Conservation (phyloP, 1,140 invertebrate species). For the Trachymyrmex cornetzi region DNA sequence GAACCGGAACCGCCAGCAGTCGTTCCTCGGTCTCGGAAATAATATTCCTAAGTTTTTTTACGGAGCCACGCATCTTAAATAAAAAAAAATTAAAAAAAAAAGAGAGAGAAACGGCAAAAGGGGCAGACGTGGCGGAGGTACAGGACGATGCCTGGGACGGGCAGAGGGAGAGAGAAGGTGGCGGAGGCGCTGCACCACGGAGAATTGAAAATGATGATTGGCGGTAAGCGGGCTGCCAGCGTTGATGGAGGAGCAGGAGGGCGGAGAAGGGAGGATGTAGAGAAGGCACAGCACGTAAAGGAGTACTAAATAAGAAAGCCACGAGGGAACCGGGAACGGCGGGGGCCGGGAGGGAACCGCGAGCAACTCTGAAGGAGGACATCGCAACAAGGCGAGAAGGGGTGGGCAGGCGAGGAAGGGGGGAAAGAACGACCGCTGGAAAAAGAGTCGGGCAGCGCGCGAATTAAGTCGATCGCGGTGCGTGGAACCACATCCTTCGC, state of each 20-base stretch:
- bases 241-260: constrained; percentile 64
- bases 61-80: constrained; percentile 59
- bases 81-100: constrained; percentile 55
- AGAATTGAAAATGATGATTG: constrained; percentile 85
- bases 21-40: constrained; percentile 73
- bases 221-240: constrained; percentile 80
- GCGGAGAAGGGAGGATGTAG: constrained; percentile 34
- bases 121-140: constrained; percentile 9
- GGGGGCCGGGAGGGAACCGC: constrained; percentile 68
- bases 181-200: constrained; percentile 80
- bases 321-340: constrained; percentile 42
- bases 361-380: constrained; percentile 70
- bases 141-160: constrained; percentile 39
- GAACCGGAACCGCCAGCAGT: constrained; percentile 58
- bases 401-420: constrained; percentile 31
- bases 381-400: constrained; percentile 60
- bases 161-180: constrained; percentile 66
- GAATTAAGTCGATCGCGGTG: constrained; percentile 86
- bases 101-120: constrained; percentile 23
- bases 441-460: constrained; percentile 82
- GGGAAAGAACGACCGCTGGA: constrained; percentile 61
- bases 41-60: constrained; percentile 76
- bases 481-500: constrained; percentile 86
- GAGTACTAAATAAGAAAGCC: constrained; percentile 76
- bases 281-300: constrained; percentile 37